phyloP scores from a whole-genome alignment of 2,113 vertebrate genomes.

The Eulacestoma nigropectus region DNA sequence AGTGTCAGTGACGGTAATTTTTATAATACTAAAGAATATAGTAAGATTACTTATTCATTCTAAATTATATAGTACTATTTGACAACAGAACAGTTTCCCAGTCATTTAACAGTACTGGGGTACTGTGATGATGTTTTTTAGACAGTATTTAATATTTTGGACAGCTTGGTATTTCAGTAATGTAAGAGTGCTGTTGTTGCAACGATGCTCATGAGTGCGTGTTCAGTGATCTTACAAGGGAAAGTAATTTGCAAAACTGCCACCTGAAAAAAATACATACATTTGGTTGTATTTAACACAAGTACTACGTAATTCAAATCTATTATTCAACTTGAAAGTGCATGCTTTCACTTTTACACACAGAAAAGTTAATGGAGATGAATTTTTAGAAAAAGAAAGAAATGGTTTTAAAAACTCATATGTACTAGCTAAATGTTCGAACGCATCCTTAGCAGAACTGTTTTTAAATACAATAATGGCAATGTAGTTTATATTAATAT shows the following conservation, averaged over 20 bases:
- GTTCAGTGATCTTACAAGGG: neutral
- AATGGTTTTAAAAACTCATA: neutral
- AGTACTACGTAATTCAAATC: neutral
- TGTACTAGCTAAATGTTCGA: neutral
- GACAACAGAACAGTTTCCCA: neutral
- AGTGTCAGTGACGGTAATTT: neutral
- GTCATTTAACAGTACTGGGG: neutral
- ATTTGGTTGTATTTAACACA: neutral
- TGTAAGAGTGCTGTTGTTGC: neutral
- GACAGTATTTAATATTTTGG: neutral
- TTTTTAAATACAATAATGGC: neutral
- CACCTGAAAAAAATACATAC: neutral
- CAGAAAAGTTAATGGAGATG: neutral
- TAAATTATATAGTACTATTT: neutral
- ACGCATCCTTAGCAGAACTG: neutral
- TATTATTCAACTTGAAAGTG: neutral
- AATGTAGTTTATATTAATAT: neutral
- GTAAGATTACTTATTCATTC: neutral
- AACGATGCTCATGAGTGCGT: neutral
- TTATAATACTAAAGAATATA: neutral
- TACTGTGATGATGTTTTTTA: neutral
- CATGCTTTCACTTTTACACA: neutral
- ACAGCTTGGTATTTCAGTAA: neutral
- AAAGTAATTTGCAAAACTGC: neutral
- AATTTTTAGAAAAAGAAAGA: neutral